These are phyloP conservation scores for Trichonephila clavata DNA, from an alignment of 1,140 invertebrate species.

Conservation along the genomic window DNA sequence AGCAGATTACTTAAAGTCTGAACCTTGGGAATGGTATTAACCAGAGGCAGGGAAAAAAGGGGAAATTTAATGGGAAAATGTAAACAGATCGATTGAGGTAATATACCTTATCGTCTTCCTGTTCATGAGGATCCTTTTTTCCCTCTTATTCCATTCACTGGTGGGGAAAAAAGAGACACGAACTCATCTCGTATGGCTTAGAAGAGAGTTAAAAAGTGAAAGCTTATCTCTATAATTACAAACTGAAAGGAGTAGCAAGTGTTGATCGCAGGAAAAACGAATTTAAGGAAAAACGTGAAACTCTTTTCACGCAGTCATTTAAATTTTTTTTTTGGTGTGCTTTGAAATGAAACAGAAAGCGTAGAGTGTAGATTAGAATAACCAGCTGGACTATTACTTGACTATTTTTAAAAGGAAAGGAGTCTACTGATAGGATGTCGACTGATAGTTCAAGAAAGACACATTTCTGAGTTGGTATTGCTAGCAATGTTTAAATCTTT, in stretches of 20 bases:
- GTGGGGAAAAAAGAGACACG: neutral
- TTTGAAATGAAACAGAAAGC: neutral
- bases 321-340: neutral
- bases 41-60: neutral
- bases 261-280: neutral
- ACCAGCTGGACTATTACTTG: no score
- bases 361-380: neutral
- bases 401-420: no score
- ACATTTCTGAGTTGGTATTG: no score
- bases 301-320: neutral
- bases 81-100: slow-evolving; percentile 60
- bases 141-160: neutral
- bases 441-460: no score
- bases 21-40: neutral
- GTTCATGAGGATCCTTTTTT: slow-evolving; percentile 13
- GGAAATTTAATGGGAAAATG: slow-evolving; percentile 57
- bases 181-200: neutral
- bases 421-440: no score
- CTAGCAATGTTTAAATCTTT: no score
- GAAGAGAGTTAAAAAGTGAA: slow-evolving; percentile 36
- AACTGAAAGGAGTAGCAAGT: neutral
- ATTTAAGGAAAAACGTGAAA: slow-evolving; percentile 5
- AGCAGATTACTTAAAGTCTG: neutral
- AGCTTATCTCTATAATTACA: slow-evolving; percentile 53
- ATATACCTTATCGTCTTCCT: slow-evolving; percentile 40